Conservation (phyloP, 2,888 invertebrate genomes). For the Ypsolopha sequella region DNA sequence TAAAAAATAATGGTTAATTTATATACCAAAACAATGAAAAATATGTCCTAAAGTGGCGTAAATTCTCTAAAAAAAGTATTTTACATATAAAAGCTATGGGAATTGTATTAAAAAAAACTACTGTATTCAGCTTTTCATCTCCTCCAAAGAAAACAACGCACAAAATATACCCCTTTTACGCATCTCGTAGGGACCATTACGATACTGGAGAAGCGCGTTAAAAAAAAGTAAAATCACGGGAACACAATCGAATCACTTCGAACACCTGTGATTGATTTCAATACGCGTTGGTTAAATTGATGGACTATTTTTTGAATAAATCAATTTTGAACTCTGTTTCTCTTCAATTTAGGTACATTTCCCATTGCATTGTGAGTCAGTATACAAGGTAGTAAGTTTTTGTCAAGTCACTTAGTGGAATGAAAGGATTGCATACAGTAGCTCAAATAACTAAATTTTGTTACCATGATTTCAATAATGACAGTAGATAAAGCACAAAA, state of each 20-base stretch:
- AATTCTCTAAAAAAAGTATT: too few species aligned
- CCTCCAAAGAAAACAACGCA: too few species aligned
- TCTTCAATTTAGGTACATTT: neutral
- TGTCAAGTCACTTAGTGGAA: neutral
- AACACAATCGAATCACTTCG: slow-evolving; percentile 8
- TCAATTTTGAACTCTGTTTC: neutral
- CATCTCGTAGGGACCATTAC: too few species aligned
- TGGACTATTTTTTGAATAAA: slow-evolving; percentile 34
- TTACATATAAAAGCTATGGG: too few species aligned
- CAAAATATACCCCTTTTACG: too few species aligned
- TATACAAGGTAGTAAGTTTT: neutral
- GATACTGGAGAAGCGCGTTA: slow-evolving; percentile 5
- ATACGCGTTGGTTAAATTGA: slow-evolving; percentile 43
- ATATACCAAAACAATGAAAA: too few species aligned
- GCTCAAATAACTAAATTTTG: slow-evolving; percentile 17
- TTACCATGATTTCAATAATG: slow-evolving; percentile 3
- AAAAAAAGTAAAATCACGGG: slow-evolving; percentile 52
- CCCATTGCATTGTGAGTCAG: neutral
- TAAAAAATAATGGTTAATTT: too few species aligned
- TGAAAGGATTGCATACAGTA: slow-evolving; percentile 24
- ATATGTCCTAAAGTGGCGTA: too few species aligned
- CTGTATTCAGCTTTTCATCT: too few species aligned
- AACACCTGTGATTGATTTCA: slow-evolving; percentile 62
- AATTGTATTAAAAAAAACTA: too few species aligned
- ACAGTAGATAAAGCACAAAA: neutral